Evolutionary conservation across 2,888 invertebrate genomes (phyloP).

Genomic region (Phortica magna): DNA sequence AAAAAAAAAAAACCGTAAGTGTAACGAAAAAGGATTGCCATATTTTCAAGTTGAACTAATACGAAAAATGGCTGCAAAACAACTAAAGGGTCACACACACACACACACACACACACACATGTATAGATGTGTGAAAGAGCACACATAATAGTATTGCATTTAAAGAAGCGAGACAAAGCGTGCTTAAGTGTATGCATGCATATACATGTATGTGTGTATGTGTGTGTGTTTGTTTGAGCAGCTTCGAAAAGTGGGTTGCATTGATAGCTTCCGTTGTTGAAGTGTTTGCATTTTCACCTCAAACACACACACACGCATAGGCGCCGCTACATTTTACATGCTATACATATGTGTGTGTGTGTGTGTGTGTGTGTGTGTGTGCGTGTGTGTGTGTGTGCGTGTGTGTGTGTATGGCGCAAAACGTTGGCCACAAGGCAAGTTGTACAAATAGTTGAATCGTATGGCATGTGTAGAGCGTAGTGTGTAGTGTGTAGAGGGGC

Average conservation of each 20-base stretch:
- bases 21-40: conserved; percentile 22
- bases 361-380: too few relatives aligned
- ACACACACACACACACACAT: conserved; percentile 1
- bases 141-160: conserved; percentile 21
- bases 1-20: not conserved
- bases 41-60: conserved; percentile 8
- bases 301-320: not conserved
- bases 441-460: too few relatives aligned
- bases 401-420: too few relatives aligned
- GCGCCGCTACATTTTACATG: too few relatives aligned
- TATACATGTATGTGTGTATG: not conserved
- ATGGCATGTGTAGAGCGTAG: too few relatives aligned
- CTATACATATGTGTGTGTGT: too few relatives aligned
- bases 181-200: not conserved
- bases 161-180: conserved; percentile 42
- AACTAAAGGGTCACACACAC: conserved; percentile 8
- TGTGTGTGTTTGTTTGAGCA: not conserved
- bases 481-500: too few relatives aligned
- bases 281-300: conserved; percentile 14
- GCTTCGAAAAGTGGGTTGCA: conserved; percentile 32
- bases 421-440: too few relatives aligned
- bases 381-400: too few relatives aligned
- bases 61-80: not conserved
- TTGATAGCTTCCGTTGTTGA: conserved; percentile 43
- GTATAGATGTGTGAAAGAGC: not conserved